Base-by-base conservation (phyloP, 2,797 vertebrate species). In the Sciurus carolinensis region DNA sequence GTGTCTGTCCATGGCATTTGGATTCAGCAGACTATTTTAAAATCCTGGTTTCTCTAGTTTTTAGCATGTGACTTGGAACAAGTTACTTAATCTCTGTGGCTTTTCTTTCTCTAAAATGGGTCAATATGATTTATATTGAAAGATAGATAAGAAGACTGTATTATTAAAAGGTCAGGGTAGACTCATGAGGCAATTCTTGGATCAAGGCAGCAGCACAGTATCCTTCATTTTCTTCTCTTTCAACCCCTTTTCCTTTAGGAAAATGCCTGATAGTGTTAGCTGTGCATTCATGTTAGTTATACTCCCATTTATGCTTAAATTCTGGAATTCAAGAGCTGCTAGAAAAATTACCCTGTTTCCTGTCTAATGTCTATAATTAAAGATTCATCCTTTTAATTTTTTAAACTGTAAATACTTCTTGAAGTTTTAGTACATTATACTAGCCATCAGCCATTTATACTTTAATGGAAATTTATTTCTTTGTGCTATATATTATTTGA, bases 61-160 rank as follows among this genome's bases (percentile, higher is more conserved):
- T 88, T 30, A 90, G 39, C 17, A 52, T 94, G 42, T n/a, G 17
- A 79, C 87, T 90, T 76, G 11, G 30, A 47, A 72, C 47, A 81
- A 39, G 10, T 33, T 62, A 81, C 17, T n/a, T 77, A 82, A 71
- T 88, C 14, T 88, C 54, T 75, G 4, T 36, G 95, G 80, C 87
- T 91, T 97, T 90, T 28, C 7, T 5, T 1, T 62, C 59, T 96
- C n/a, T 94, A 90, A 94, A 87, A 59, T 28, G 33, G 64, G 26
- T 73, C 75, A 67, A 30, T 18, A 52, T 15, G 10, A 54, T 54
- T 66, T 80, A 15, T 42, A 13, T 94, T 76, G 62, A 67, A 94
- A 85, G 33, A 39, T 11, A 71, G 39, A 47, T 73, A 69, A 87
- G 57, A 80, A 24, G 18, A 66, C 36, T 44, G 39, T 6, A 7